Base-by-base conservation (phyloP, 92 coral and sea anemone species). In the Porites cylindrica region DNA sequence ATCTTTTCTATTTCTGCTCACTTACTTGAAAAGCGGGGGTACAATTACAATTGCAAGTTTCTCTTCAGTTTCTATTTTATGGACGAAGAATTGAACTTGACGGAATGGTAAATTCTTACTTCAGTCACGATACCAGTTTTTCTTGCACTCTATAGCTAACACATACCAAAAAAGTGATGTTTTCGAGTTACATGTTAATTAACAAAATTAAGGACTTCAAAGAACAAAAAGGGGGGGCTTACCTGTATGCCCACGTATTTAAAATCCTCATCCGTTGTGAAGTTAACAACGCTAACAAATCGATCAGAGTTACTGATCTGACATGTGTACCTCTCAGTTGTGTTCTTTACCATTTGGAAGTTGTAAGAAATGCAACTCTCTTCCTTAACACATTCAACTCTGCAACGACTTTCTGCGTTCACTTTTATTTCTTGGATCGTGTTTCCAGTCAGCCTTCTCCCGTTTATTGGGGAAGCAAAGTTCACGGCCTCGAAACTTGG, bases 271-370 rank as follows among this genome's bases (percentile, higher is more conserved):
- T 82, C 86, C 2, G n/a, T 1, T 12, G 60, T 60, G 61, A 82
- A 72, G 66, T 71, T 71, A 0, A 17, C 23, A 29, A 71, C 12
- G 2, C 86, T 65, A 58, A 29, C 79, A 59, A 70, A 70, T 18
- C 86, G 78, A 82, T 82, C 79, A 12, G 86, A 70, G 63, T 70
- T 19, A 43, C 86, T 70, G 12, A 71, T 68, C 8, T 71, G 71
- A 19, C 86, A 70, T 8, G 8, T 58, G 50, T 32, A 82, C 43
- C 56, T 18, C 18, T 21, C 50, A 4, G 51, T 29, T 17, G 53
- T 18, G 29, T 23, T 63, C 59, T 50, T 67, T 26, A 53, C 17
- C 17, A 51, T 18, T 10, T 29, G 43, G 62, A 82, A 72, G 72
- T 82, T 82, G 47, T 82, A 82, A 14, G 86, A 82, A 70, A 38